Conservation (phyloP, 2,888 invertebrate species). For the Lampropteryx suffumata region DNA sequence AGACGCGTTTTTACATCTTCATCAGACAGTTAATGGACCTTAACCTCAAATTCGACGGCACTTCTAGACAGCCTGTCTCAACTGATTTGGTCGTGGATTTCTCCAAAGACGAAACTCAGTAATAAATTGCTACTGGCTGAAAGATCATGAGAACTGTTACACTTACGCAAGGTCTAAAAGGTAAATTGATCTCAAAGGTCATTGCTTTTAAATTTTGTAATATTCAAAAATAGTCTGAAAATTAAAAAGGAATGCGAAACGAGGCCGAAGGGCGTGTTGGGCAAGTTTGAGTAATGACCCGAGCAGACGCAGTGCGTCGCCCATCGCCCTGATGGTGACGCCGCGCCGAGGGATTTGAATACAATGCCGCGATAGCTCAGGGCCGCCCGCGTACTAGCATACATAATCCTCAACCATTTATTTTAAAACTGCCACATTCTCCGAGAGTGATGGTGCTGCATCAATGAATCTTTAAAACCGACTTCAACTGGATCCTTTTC, state of each 20-base stretch:
- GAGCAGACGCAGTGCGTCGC: conserved; percentile 42
- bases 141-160: conserved; percentile 1
- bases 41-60: conserved; percentile 1
- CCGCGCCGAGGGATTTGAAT: conserved; percentile 73
- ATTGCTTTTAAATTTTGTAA: conserved; percentile 24
- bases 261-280: conserved; percentile 52
- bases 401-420: conserved; percentile 68
- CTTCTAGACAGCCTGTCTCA: conserved; percentile 15
- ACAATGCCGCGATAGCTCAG: conserved; percentile 78
- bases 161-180: conserved; percentile 12
- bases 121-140: no score
- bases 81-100: no score
- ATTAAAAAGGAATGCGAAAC: conserved; percentile 32
- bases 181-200: conserved; percentile 16
- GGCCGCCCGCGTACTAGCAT: conserved; percentile 71
- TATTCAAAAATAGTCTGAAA: conserved; percentile 25
- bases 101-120: no score
- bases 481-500: conserved; percentile 34
- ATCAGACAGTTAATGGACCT: conserved; percentile 13
- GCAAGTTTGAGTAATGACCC: conserved; percentile 59
- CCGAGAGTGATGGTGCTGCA: conserved; percentile 46
- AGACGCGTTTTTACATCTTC: conserved; percentile 12
- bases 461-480: conserved; percentile 55
- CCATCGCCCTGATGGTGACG: conserved; percentile 54
- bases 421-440: conserved; percentile 70